These are phyloP conservation scores for Cheilosia impressa DNA, from an alignment of 2,888 invertebrate species.

Conservation along the genomic window DNA sequence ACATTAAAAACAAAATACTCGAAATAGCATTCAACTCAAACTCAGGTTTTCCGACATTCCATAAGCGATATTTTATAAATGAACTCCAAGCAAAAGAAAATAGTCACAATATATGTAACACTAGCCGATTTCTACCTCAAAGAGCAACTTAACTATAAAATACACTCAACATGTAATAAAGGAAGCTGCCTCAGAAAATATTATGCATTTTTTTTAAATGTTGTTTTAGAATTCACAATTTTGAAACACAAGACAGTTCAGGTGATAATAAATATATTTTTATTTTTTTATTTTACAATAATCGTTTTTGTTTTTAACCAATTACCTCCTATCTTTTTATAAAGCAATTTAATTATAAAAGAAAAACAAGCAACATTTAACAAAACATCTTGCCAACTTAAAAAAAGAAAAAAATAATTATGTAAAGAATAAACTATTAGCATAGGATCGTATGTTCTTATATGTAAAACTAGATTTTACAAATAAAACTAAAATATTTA, in stretches of 20 bases:
- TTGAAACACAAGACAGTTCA: constrained; percentile 55
- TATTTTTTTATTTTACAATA: constrained; percentile 38
- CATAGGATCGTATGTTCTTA: no score
- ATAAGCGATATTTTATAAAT: constrained; percentile 46
- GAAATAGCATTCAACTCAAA: constrained; percentile 19
- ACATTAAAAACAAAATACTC: neutral
- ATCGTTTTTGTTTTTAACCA: constrained; percentile 27
- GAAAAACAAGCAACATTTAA: constrained; percentile 19
- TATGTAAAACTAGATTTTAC: constrained; percentile 16
- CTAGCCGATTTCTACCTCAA: constrained; percentile 68
- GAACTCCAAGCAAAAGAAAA: constrained; percentile 20
- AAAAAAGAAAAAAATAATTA: constrained; percentile 18
- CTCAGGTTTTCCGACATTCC: constrained; percentile 72
- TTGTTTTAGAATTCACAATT: constrained; percentile 40
- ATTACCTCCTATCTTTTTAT: constrained; percentile 54
- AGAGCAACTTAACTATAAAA: constrained; percentile 37
- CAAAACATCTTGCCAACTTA: constrained; percentile 62
- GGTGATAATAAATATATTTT: constrained; percentile 56
- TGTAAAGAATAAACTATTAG: constrained; percentile 23
- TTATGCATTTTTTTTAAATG: constrained; percentile 49
- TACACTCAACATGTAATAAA: constrained; percentile 41
- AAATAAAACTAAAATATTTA: constrained; percentile 11
- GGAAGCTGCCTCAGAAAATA: constrained; percentile 62
- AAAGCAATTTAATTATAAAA: constrained; percentile 32
- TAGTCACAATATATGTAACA: constrained; percentile 35